phyloP scores from a whole-genome alignment of 2,797 vertebrate species.

The Melopsittacus undulatus region DNA sequence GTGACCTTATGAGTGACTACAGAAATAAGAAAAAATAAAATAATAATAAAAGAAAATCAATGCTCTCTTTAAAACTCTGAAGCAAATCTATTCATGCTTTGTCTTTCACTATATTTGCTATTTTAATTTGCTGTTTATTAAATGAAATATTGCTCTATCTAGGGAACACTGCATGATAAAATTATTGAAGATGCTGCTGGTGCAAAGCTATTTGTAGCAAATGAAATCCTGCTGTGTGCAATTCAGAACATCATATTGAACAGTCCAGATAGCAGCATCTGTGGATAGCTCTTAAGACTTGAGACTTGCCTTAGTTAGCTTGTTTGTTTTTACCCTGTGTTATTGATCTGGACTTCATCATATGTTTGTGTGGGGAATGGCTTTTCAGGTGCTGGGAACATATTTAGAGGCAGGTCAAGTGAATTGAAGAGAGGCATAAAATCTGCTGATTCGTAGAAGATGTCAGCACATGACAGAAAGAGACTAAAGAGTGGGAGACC shows the following conservation, averaged over 20 bases:
- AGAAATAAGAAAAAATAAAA: slow-evolving; percentile 62
- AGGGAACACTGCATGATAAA: slow-evolving; percentile 62
- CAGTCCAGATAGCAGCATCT: slow-evolving; percentile 58
- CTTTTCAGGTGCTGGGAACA: slow-evolving; percentile 50
- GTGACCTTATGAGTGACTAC: slow-evolving; percentile 78
- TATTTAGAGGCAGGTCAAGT: slow-evolving; percentile 57
- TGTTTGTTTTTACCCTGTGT: slow-evolving; percentile 51
- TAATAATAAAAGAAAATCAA: neutral
- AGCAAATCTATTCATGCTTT: slow-evolving; percentile 49
- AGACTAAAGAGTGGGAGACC: slow-evolving; percentile 47
- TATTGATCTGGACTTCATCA: slow-evolving; percentile 70
- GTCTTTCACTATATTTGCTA: slow-evolving; percentile 46
- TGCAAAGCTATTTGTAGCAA: slow-evolving; percentile 74
- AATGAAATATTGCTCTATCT: slow-evolving; percentile 69
- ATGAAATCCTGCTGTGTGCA: slow-evolving; percentile 75
- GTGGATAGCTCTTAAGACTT: slow-evolving; percentile 60
- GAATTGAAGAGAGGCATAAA: slow-evolving; percentile 56
- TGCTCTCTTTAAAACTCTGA: slow-evolving; percentile 58
- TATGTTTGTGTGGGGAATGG: slow-evolving; percentile 54
- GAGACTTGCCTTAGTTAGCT: slow-evolving; percentile 59
- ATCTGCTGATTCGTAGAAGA: slow-evolving; percentile 66
- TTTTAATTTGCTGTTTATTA: slow-evolving; percentile 75
- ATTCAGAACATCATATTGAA: slow-evolving; percentile 72
- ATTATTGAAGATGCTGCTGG: slow-evolving; percentile 70
- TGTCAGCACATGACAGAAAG: slow-evolving; percentile 50